These are phyloP conservation scores for Agrochola macilenta DNA, from an alignment of 2,888 invertebrate species.

Conservation along the genomic window DNA sequence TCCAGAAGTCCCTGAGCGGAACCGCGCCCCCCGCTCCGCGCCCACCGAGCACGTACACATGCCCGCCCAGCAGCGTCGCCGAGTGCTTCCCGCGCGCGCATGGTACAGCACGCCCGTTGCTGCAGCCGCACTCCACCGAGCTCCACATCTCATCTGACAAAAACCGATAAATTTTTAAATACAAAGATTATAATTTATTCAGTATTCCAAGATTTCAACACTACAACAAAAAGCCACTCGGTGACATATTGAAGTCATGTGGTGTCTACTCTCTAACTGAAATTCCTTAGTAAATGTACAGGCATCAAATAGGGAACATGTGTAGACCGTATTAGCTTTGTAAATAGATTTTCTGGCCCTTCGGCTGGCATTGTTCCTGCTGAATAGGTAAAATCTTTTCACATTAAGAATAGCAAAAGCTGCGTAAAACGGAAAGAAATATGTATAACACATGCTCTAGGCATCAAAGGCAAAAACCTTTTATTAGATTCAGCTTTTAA, in stretches of 20 bases:
- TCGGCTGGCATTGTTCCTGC: not conserved
- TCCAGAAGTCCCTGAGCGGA: constrained; percentile 96
- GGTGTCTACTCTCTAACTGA: not conserved
- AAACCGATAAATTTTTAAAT: not conserved
- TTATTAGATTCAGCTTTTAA: constrained; percentile 18
- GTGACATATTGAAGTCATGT: not conserved
- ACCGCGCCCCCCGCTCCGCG: constrained; percentile 95
- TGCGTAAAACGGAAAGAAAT: not conserved
- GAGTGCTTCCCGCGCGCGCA: constrained; percentile 95
- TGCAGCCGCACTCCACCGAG: constrained; percentile 78
- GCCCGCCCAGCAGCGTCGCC: constrained; percentile 94
- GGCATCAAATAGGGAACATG: not conserved
- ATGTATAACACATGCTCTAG: not conserved
- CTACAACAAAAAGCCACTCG: not conserved
- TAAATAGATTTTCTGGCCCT: not conserved
- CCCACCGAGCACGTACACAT: constrained; percentile 96
- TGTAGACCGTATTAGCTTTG: not conserved
- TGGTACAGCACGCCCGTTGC: constrained; percentile 84
- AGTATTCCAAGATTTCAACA: not conserved
- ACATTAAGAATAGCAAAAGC: not conserved
- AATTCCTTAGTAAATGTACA: constrained; percentile 2
- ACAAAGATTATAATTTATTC: not conserved
- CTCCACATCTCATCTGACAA: constrained; percentile 85
- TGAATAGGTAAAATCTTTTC: constrained; percentile 13
- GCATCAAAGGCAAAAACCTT: constrained; percentile 31